A percentile compares a stretch with the other conserved stretches of the same genome.
These are phyloP conservation scores for Drosophila suzukii DNA, from an alignment of 1,140 invertebrate genomes.

Conservation along the genomic window DNA sequence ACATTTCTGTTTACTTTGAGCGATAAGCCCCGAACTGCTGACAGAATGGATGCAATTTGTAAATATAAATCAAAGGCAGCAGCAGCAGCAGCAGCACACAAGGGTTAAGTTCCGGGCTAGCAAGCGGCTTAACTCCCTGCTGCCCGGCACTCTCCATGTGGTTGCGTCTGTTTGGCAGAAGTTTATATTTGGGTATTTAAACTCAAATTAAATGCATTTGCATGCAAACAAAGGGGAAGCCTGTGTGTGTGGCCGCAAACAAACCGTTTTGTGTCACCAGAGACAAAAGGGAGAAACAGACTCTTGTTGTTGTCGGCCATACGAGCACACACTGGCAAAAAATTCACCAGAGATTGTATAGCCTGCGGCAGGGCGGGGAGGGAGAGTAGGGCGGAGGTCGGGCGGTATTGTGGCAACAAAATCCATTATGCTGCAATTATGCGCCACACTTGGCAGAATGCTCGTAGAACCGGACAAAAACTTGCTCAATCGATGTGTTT, in stretches of 20 bases:
- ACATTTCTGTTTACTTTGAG: slow-evolving; percentile 73
- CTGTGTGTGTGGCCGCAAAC: slow-evolving; percentile 58
- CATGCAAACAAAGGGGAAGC: slow-evolving; percentile 70
- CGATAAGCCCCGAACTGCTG: slow-evolving; percentile 64
- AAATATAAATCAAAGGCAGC: slow-evolving; percentile 64
- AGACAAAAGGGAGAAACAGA: slow-evolving; percentile 44
- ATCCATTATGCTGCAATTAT: slow-evolving; percentile 83
- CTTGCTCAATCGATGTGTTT: slow-evolving; percentile 72
- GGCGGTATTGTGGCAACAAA: slow-evolving; percentile 62
- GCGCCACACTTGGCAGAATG: slow-evolving; percentile 59
- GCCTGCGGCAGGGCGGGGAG: neutral
- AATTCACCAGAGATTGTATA: slow-evolving; percentile 41
- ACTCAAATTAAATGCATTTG: slow-evolving; percentile 82
- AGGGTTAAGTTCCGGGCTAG: slow-evolving; percentile 39
- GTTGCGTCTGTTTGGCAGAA: slow-evolving; percentile 76
- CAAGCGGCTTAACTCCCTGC: slow-evolving; percentile 52
- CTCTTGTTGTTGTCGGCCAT: slow-evolving; percentile 4
- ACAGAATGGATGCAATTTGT: slow-evolving; percentile 70
- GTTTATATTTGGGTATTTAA: slow-evolving; percentile 83
- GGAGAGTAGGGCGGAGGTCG: neutral
- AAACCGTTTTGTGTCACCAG: slow-evolving; percentile 74
- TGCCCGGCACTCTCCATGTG: slow-evolving; percentile 31
- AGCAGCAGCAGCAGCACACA: slow-evolving; percentile 17
- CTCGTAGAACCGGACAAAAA: slow-evolving; percentile 28
- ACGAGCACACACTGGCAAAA: slow-evolving; percentile 27